Percentiles rank a stretch among this genome's conserved stretches.
These are phyloP conservation scores for Corythaeola cristata DNA, from an alignment of 2,113 vertebrate genomes.

Conservation along the genomic window DNA sequence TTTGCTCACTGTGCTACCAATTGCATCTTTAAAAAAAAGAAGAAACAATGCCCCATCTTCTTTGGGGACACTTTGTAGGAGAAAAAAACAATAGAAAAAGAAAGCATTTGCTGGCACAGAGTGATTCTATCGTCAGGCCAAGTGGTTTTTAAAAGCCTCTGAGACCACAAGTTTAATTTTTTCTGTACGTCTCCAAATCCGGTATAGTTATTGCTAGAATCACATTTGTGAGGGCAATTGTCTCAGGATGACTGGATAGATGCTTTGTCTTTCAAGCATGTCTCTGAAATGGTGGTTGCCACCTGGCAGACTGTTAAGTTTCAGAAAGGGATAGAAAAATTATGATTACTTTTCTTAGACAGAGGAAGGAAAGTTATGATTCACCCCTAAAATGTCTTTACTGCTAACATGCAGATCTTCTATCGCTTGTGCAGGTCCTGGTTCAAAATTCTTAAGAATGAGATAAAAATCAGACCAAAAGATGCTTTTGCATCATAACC, in stretches of 20 bases:
- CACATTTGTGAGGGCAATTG: constrained; percentile 12
- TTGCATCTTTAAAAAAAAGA: neutral
- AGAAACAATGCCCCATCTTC: neutral
- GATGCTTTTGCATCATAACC: neutral
- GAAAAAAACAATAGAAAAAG: neutral
- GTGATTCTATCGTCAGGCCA: neutral
- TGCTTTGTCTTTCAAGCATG: constrained; percentile 11
- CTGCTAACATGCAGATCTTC: neutral
- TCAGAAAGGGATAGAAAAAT: neutral
- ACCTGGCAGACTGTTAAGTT: constrained; percentile 29
- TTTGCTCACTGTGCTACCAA: neutral
- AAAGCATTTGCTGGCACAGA: neutral
- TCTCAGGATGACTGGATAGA: neutral
- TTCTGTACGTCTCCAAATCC: neutral
- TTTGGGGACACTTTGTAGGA: neutral
- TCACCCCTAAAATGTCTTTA: neutral
- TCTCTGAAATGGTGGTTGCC: constrained; percentile 11
- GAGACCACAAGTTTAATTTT: constrained; percentile 23
- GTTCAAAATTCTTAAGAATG: neutral
- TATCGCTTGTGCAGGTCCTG: neutral
- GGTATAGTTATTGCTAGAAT: neutral
- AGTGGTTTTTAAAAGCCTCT: constrained; percentile 17
- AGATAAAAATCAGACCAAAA: neutral
- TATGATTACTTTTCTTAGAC: neutral
- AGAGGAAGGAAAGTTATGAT: neutral